Evolutionary conservation across 2,797 vertebrate genomes (phyloP).

Genomic region (Alfaro cultratus): DNA sequence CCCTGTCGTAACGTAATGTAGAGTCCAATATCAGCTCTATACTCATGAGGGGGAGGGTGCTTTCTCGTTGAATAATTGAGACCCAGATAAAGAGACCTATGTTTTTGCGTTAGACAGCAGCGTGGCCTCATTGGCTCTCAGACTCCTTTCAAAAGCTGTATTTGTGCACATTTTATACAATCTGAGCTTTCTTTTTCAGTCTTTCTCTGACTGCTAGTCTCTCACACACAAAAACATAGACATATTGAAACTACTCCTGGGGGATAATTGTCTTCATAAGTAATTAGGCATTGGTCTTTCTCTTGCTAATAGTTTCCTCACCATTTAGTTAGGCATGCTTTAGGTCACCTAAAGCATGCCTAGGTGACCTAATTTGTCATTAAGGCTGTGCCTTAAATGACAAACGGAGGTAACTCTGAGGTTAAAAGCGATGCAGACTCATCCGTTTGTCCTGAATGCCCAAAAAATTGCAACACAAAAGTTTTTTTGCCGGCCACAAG

Average conservation of each 20-base stretch:
- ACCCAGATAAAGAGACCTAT: conserved; percentile 76
- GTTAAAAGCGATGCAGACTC: conserved; percentile 50
- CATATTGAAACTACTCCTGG: conserved; percentile 18
- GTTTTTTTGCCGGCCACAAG: conserved; percentile 32
- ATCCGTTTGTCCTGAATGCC: conserved; percentile 32
- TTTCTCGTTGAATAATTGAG: conserved; percentile 83
- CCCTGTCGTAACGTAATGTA: conserved; percentile 77
- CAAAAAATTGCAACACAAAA: conserved; percentile 22
- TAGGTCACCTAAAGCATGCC: conserved; percentile 44
- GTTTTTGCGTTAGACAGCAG: conserved; percentile 72
- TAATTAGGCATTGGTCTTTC: conserved; percentile 57
- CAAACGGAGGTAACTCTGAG: conserved; percentile 54
- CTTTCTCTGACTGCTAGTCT: conserved; percentile 27
- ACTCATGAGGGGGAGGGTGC: conserved; percentile 65
- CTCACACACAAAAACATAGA: conserved; percentile 11
- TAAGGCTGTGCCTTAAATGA: conserved; percentile 37
- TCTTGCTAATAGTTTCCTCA: conserved; percentile 47
- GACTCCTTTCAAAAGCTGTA: conserved; percentile 44
- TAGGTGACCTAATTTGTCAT: too few relatives aligned
- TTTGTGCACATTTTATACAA: conserved; percentile 36
- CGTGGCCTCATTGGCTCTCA: conserved; percentile 63
- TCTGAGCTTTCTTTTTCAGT: conserved; percentile 40
- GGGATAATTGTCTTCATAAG: conserved; percentile 65
- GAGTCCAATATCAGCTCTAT: conserved; percentile 78
- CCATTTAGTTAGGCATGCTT: conserved; percentile 31